Evolutionary conservation across 2,888 invertebrate genomes (phyloP), one percentile per base, ranked within the genome.

Genomic region (Andrena hattorfiana): DNA sequence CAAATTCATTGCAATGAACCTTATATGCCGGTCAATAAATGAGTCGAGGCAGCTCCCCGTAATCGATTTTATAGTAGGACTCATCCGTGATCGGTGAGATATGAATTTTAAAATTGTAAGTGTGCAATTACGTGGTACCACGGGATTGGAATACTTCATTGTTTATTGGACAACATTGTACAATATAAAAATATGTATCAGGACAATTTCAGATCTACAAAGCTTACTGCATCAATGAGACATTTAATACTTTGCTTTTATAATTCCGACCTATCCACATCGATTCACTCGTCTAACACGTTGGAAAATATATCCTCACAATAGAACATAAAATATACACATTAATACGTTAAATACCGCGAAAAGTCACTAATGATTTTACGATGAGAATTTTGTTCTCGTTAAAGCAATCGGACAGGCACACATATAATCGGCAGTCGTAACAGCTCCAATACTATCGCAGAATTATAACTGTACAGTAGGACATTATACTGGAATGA

Each of bases 111-210:
- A 20, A 51, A 8, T 20, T 20, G 20, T 51, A 13, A 4, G 51
- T 35, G 5, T 60, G 42, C 5, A 54, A 67, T 59, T 28, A 56
- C 10, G 42, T 13, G 13, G 54, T 67, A 70, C 54, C 48, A 75
- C 62, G 26, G 66, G 62, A 67, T 35, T 82, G 67, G 59, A 69
- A 69, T 83, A 69, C 59, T 63, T 82, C 48, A 49, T 73, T 68
- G 60, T 83, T 83, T 82, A 81, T 83, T 76, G 56, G 63, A 71
- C 32, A 76, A 59, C 32, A 81, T 76, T 74, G 68, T 76, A 77
- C 76, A 81, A 83, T 83, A 83, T 76, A 83, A 83, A 81, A 83
- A 81, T 83, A 83, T 42, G 42, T 42, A 42, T 67, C 69, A 59
- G 42, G 68, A 76, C n/a, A 72, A 83, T 81, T 72, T 83, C 54